Conservation (phyloP, 2,113 vertebrate species). For the Ammodytes marinus region DNA sequence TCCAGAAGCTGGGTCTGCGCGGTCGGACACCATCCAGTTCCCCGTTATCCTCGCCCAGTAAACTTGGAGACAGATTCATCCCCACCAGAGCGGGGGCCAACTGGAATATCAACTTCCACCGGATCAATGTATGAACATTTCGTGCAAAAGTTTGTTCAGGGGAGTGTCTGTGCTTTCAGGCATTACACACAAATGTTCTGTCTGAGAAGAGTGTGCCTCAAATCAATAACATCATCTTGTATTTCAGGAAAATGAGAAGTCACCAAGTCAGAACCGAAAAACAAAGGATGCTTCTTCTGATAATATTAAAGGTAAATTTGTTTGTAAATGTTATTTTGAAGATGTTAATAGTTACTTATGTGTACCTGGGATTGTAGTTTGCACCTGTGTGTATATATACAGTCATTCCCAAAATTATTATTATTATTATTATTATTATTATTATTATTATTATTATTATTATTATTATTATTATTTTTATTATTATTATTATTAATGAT, state of each 20-base stretch:
- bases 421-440: too few relatives aligned
- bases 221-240: background rate
- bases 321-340: background rate
- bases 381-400: background rate
- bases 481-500: too few relatives aligned
- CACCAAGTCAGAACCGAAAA: constrained; percentile 93
- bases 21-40: constrained; percentile 90
- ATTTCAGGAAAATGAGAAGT: constrained; percentile 93
- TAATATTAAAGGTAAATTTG: constrained; percentile 90
- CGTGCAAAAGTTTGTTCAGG: background rate
- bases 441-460: too few relatives aligned
- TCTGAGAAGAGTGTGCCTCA: background rate
- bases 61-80: constrained; percentile 95
- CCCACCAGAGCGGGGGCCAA: constrained; percentile 94
- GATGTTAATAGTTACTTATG: background rate
- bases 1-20: constrained; percentile 82
- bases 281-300: constrained; percentile 94
- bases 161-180: constrained; percentile 71
- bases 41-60: constrained; percentile 93
- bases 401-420: too few relatives aligned
- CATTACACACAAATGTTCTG: background rate
- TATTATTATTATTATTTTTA: too few relatives aligned
- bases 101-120: constrained; percentile 95
- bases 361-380: background rate
- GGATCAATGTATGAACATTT: constrained; percentile 85